phyloP scores from a whole-genome alignment of 2,888 invertebrate genomes.

The Xylocampa areola region DNA sequence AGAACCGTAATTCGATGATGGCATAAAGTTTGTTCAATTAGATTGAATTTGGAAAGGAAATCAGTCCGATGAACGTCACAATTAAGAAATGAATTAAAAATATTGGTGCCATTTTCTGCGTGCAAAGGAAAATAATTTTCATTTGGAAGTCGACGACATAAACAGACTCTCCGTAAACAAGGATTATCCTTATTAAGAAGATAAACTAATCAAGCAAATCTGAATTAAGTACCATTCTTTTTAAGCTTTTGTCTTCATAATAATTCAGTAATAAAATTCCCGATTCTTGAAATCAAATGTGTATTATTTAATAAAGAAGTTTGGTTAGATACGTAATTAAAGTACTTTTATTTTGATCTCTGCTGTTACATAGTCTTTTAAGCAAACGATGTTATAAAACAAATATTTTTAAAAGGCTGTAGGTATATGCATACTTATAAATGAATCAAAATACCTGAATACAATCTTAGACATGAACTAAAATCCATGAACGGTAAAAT shows the following conservation, averaged over 20 bases:
- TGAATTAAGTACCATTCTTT: constrained; percentile 12
- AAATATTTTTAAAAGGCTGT: too few species aligned
- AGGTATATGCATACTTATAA: background rate
- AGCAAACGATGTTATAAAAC: too few species aligned
- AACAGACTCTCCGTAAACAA: background rate
- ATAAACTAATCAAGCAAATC: constrained; percentile 18
- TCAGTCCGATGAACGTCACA: too few species aligned
- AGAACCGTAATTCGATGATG: constrained; percentile 17
- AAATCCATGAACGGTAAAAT: background rate
- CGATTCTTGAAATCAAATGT: too few species aligned
- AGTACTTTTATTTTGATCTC: too few species aligned
- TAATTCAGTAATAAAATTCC: background rate
- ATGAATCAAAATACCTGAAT: background rate
- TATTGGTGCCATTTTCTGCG: background rate
- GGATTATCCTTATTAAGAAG: constrained; percentile 9
- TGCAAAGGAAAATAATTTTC: background rate
- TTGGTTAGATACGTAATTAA: too few species aligned
- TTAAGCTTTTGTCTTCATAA: constrained; percentile 6
- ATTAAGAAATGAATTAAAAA: background rate
- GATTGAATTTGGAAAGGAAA: constrained; percentile 20
- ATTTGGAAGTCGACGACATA: background rate
- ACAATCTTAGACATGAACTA: background rate
- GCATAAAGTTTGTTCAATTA: constrained; percentile 21
- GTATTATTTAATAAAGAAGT: background rate
- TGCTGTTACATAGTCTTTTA: too few species aligned